Evolutionary conservation across 2,113 vertebrate genomes (phyloP).

Genomic region (Noctilio leporinus): DNA sequence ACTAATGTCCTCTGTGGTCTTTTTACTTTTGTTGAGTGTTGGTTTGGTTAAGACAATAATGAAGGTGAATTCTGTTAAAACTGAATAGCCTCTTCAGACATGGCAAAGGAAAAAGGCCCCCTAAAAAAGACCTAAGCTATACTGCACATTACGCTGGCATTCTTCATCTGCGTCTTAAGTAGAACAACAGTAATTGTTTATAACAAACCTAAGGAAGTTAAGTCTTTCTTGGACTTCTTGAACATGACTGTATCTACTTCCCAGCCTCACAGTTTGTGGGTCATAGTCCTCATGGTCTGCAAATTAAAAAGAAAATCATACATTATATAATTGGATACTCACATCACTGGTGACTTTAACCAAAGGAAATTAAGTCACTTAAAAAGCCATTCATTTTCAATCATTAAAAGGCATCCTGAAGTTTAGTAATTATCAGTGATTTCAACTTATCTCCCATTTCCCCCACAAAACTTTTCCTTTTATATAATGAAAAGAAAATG

Average conservation of each 20-base stretch:
- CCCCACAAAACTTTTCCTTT: not conserved
- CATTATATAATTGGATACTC: constrained; percentile 31
- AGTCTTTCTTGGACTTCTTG: constrained; percentile 98
- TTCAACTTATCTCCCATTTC: not conserved
- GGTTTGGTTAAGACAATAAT: not conserved
- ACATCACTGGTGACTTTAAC: not conserved
- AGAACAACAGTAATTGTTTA: not conserved
- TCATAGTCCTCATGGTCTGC: constrained; percentile 96
- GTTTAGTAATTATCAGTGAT: not conserved
- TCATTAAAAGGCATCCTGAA: not conserved
- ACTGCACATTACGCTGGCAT: not conserved
- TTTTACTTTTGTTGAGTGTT: not conserved
- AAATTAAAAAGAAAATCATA: constrained; percentile 58
- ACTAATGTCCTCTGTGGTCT: not conserved
- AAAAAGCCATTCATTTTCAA: not conserved
- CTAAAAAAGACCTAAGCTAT: not conserved
- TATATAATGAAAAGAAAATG: not conserved
- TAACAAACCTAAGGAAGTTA: constrained; percentile 94
- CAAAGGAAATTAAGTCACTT: not conserved
- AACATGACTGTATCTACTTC: constrained; percentile 98
- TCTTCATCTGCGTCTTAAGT: not conserved
- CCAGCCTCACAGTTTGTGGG: constrained; percentile 95
- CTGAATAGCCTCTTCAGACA: not conserved
- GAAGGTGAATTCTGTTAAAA: not conserved
- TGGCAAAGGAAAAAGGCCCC: not conserved